Conservation (phyloP, 2,888 invertebrate genomes). For the Zhuqinia jingwanae region DNA sequence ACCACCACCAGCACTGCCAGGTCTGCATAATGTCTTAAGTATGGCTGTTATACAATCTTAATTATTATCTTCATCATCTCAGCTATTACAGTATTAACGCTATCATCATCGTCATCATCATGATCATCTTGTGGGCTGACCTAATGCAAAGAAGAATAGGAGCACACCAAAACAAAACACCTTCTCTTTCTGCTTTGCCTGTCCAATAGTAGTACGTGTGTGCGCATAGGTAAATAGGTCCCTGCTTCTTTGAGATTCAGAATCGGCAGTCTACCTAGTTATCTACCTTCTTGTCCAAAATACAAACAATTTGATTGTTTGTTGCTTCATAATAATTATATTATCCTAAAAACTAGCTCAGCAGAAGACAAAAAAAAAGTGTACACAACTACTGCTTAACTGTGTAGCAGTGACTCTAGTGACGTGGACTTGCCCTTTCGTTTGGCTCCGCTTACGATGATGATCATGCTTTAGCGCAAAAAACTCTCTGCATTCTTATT, state of each 20-base stretch:
- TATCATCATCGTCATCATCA: no score
- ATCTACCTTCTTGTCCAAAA: no score
- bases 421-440: conserved; percentile 56
- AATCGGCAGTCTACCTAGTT: no score
- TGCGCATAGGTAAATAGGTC: conserved; percentile 7
- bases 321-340: no score
- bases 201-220: conserved; percentile 5
- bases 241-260: conserved; percentile 15
- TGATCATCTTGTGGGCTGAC: no score
- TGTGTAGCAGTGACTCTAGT: no score
- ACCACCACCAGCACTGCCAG: no score
- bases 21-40: conserved; percentile 1
- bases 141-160: background rate
- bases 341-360: conserved; percentile 49
- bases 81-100: no score
- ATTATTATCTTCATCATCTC: background rate
- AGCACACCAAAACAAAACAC: background rate
- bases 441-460: conserved; percentile 15
- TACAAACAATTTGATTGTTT: conserved; percentile 14
- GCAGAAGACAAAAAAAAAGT: no score
- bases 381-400: no score
- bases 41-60: conserved; percentile 35
- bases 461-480: background rate
- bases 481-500: background rate
- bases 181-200: conserved; percentile 3